Base-by-base conservation (phyloP, 2,113 vertebrate species). In the Mionectes macconnelli region DNA sequence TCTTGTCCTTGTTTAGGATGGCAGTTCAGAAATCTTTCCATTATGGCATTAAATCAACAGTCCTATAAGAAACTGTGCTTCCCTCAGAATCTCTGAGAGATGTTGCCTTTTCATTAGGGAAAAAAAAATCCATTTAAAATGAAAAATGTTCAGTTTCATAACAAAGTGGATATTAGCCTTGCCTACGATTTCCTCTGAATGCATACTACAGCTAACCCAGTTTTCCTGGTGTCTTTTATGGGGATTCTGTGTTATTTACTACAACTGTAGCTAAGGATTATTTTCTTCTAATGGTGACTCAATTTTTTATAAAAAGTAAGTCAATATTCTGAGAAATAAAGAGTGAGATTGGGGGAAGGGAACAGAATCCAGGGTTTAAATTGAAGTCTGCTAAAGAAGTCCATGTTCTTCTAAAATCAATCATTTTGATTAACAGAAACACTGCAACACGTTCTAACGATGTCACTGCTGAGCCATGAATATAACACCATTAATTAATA, bases 261-360 rank as follows among this genome's bases (percentile, higher is more conserved):
- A 59, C 24, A 81, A 33, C 10, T 25, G 11, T 25, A 57, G 8
- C 39, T 90, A n/a, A 84, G 28, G 47, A 59, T 84, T 82, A 57
- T 30, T 90, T 67, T 77, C 59, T 56, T 60, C 35, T 83, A 79
- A 67, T 22, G 8, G 13, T 52, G 39, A 85, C 19, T 60, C 4
- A 25, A 2, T 67, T 85, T 87, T 94, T 77, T 22, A 74, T 33
- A 31, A 14, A 35, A 69, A 63, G 74, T 28, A 2, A 83, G 28
- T 42, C 33, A 59, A 4, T 35, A 5, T 69, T 80, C 17, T 64
- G 15, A 47, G 52, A 89, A 87, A 84, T 27, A 49, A 53, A 68
- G 9, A 45, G 27, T 7, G 12, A 15, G 10, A 59, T 7, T 77
- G 18, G 2, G 9, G 7, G 6, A 14, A 14, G 4, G 4, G 2